These are phyloP conservation scores for Vanessa tameamea DNA, from an alignment of 1,140 invertebrate genomes.

Conservation along the genomic window DNA sequence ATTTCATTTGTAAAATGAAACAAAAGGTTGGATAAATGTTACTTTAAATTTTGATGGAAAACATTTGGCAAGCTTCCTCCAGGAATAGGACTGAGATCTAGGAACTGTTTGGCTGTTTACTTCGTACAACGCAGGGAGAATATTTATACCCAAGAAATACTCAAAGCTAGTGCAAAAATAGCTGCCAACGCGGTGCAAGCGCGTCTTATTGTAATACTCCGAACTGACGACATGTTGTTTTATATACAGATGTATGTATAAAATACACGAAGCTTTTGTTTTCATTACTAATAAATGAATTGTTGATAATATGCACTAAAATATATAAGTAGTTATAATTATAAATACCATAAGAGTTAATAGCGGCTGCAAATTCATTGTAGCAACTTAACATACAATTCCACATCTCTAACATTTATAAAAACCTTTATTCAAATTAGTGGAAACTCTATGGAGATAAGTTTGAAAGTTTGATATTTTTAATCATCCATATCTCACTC, in stretches of 20 bases:
- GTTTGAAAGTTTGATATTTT: too few species aligned
- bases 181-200: slow-evolving; percentile 45
- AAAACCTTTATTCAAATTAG: too few species aligned
- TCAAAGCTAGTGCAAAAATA: slow-evolving; percentile 49
- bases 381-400: too few species aligned
- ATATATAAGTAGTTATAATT: too few species aligned
- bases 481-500: too few species aligned
- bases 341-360: too few species aligned
- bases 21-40: slow-evolving; percentile 4
- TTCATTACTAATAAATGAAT: too few species aligned
- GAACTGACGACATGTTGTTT: neutral
- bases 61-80: slow-evolving; percentile 38
- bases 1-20: neutral
- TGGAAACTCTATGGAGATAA: too few species aligned
- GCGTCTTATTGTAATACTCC: slow-evolving; percentile 15
- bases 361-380: too few species aligned
- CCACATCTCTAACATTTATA: too few species aligned
- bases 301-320: too few species aligned
- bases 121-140: slow-evolving; percentile 36
- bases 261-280: neutral
- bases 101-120: slow-evolving; percentile 44
- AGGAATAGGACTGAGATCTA: slow-evolving; percentile 19
- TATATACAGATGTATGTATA: neutral
- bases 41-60: slow-evolving; percentile 21
- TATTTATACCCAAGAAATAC: slow-evolving; percentile 46